phyloP scores from a whole-genome alignment of 2,797 vertebrate genomes.

The Anomalospiza imberbis region DNA sequence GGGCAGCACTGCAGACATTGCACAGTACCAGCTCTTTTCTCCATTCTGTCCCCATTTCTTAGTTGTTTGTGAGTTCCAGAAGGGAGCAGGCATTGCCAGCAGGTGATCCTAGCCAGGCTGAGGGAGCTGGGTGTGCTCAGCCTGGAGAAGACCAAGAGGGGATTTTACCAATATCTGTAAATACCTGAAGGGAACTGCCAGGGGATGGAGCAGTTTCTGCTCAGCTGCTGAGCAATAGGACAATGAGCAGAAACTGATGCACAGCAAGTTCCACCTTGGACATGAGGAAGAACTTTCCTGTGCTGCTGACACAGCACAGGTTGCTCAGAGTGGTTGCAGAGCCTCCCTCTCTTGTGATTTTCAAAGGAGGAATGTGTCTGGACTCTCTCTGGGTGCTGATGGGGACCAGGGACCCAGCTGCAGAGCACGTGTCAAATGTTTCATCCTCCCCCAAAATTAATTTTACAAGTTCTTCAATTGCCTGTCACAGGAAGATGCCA shows the following conservation, averaged over 20 bases:
- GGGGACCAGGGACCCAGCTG: neutral
- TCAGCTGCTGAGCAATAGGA: neutral
- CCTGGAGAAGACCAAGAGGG: neutral
- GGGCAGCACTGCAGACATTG: neutral
- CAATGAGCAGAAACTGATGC: neutral
- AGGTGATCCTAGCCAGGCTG: neutral
- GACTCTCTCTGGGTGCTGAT: neutral
- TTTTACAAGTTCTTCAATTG: neutral
- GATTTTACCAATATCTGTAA: neutral
- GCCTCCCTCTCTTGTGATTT: neutral
- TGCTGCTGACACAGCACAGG: neutral
- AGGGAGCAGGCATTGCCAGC: neutral
- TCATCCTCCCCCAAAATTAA: neutral
- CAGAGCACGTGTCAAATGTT: neutral
- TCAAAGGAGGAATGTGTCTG: neutral
- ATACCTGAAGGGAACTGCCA: neutral
- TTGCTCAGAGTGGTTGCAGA: neutral
- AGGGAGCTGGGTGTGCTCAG: neutral
- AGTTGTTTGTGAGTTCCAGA: neutral
- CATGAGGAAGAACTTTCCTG: neutral
- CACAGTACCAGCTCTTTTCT: neutral
- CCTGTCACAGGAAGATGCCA: neutral
- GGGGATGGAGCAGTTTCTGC: neutral
- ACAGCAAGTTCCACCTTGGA: neutral
- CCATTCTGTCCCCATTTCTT: neutral